Base-by-base conservation (phyloP, 2,113 vertebrate species). In the Ornithorhynchus anatinus region DNA sequence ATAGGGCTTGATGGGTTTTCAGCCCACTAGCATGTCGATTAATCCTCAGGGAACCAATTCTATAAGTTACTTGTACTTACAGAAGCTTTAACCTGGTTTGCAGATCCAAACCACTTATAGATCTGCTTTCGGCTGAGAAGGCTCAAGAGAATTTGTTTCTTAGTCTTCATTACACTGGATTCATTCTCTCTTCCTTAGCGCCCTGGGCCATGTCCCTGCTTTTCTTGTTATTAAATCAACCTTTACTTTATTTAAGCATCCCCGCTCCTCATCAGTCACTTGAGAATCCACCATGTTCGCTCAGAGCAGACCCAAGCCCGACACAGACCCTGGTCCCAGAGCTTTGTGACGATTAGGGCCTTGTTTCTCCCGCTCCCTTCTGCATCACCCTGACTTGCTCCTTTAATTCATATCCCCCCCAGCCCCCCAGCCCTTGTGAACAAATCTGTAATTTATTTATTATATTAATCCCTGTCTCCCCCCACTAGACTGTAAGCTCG, bases 271-370 rank as follows among this genome's bases (percentile, higher is more conserved):
- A 0, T 35, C 84, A 82, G 50, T 74, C 70, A 75, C 51, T 72
- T 69, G 74, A 84, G 65, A 72, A 84, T 87, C 88, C 84, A 87
- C 52, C 23, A 72, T 84, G 88, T 88, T 84, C 88, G 77, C 69
- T 52, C 67, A n/a, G n/a, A n/a, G 72, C 75, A 23, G 65, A 66
- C 76, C 81, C 85, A 74, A 80, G 61, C 40, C 72, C 60, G 71
- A 69, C 39, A 60, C 75, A 79, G 69, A 85, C 79, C 73, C 52
- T 78, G 68, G 69, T 72, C 68, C 59, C 74, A 84, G 75, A 84
- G 86, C 85, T 77, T 81, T 74, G 85, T 53, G 79, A 67, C 59
- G 42, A 84, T 72, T 82, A 79, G 75, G 77, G 77, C 54, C 72
- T 45, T 0, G 72, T 82, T 70, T 60, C 56, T 31, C 56, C 27